These are phyloP conservation scores for Phyllotis vaccarum DNA, from an alignment of 2,797 vertebrate genomes.

Conservation along the genomic window DNA sequence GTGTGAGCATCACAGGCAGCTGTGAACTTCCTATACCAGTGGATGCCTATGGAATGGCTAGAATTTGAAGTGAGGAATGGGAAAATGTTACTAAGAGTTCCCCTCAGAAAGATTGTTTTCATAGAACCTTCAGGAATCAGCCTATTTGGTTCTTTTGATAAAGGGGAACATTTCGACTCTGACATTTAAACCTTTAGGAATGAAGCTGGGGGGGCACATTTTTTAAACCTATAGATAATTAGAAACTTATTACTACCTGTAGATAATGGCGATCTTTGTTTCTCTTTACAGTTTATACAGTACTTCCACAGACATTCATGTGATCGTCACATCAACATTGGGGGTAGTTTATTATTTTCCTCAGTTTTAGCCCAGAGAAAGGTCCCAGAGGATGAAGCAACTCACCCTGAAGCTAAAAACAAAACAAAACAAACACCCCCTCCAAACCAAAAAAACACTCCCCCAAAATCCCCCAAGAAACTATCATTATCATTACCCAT, in stretches of 20 bases:
- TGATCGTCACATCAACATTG: slow-evolving; percentile 16
- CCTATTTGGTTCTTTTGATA: background rate
- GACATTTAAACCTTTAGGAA: background rate
- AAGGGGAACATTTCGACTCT: background rate
- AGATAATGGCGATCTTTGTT: slow-evolving; percentile 7
- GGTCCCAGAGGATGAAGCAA: slow-evolving; percentile 29
- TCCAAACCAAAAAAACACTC: no score
- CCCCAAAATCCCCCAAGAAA: no score
- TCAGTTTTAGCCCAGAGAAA: slow-evolving; percentile 46
- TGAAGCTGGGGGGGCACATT: background rate
- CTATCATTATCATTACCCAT: no score
- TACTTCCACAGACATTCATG: slow-evolving; percentile 24
- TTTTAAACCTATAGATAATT: background rate
- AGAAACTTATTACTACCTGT: slow-evolving; percentile 14
- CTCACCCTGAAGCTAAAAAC: background rate
- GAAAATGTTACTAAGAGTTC: background rate
- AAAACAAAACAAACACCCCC: no score
- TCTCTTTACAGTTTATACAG: slow-evolving; percentile 54
- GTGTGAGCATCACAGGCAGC: background rate
- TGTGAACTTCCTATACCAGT: background rate
- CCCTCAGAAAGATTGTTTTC: background rate
- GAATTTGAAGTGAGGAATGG: background rate
- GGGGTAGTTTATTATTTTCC: slow-evolving; percentile 7
- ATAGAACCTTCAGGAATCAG: slow-evolving; percentile 14
- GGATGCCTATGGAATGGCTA: background rate